These are phyloP conservation scores for Tamandua tetradactyla DNA, from an alignment of 2,797 vertebrate species.

Conservation along the genomic window DNA sequence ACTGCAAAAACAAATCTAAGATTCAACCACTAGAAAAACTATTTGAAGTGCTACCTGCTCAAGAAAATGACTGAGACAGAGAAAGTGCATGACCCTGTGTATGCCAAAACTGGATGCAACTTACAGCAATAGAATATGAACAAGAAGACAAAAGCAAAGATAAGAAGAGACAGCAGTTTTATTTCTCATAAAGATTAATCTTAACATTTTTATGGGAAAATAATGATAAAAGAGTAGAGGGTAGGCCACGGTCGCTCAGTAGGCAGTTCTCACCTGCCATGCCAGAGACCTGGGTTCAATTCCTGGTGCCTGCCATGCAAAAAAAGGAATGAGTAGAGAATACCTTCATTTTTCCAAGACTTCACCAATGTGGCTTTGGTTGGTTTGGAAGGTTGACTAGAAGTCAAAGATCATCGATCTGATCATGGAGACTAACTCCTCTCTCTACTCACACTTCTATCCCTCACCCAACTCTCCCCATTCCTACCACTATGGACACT, in stretches of 20 bases:
- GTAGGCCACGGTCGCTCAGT: no score
- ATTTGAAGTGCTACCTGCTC: neutral
- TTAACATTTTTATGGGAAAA: neutral
- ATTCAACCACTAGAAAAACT: neutral
- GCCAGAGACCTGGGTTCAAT: no score
- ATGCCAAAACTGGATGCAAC: neutral
- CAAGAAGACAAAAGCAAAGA: neutral
- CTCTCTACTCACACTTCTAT: conserved; percentile 94
- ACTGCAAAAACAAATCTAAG: neutral
- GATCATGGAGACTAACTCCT: conserved; percentile 95
- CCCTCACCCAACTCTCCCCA: conserved; percentile 90
- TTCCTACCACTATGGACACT: conserved; percentile 89
- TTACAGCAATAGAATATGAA: neutral
- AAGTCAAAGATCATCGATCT: conserved; percentile 92
- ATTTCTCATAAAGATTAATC: neutral
- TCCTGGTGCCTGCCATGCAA: no score
- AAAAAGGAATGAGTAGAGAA: neutral
- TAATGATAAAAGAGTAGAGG: no score
- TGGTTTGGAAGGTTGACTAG: conserved; percentile 94
- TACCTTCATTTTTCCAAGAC: conserved; percentile 99
- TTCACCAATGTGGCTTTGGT: conserved; percentile 98
- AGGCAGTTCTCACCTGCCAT: no score
- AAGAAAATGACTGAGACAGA: neutral
- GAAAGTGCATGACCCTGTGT: neutral
- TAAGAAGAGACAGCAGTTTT: neutral